Evolutionary conservation across 2,113 vertebrate genomes (phyloP).

Genomic region (Cacatua alba): DNA sequence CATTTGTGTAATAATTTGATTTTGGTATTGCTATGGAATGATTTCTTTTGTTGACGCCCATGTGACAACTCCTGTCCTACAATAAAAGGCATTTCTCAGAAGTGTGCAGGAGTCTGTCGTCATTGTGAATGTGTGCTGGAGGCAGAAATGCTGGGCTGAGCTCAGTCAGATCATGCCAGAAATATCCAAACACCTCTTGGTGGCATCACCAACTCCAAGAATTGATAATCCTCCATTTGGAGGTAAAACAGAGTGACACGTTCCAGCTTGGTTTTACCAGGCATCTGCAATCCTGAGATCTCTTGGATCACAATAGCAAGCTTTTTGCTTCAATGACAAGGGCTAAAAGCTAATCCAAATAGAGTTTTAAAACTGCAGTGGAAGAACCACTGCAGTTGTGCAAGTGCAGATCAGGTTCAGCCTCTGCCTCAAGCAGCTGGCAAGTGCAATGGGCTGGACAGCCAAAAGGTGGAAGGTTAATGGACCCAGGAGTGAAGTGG

Average conservation of each 20-base stretch:
- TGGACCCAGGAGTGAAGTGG: background rate
- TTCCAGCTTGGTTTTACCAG: background rate
- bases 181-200: background rate
- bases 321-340: background rate
- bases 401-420: fast-evolving
- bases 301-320: background rate
- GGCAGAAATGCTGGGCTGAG: background rate
- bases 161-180: background rate
- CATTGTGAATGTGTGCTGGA: background rate
- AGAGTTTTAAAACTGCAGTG: background rate
- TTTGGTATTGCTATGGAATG: background rate
- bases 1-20: constrained; percentile 3
- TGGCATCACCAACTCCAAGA: background rate
- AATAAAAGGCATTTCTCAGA: constrained; percentile 55
- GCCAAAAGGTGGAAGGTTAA: background rate
- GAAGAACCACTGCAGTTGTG: background rate
- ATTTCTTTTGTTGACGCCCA: background rate
- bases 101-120: background rate
- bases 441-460: background rate
- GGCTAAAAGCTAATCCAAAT: background rate
- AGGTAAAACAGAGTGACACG: background rate
- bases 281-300: background rate
- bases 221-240: background rate
- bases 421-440: background rate
- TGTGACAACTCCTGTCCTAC: background rate